Evolutionary conservation across 1,140 invertebrate genomes (phyloP).

Genomic region (Phymastichus coffea): DNA sequence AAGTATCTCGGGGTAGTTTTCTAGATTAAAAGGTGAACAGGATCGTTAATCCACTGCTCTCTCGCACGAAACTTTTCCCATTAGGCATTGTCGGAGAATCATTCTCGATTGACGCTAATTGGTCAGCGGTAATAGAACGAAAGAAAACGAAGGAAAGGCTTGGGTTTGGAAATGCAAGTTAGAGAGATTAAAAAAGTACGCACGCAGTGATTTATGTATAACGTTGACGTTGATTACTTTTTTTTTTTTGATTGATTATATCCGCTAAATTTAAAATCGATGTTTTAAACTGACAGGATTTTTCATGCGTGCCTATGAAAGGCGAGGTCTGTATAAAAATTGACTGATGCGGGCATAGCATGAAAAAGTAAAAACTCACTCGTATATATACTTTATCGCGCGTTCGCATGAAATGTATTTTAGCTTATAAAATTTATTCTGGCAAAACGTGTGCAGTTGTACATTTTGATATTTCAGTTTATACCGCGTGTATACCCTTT

Average conservation of each 20-base stretch:
- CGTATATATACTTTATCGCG: no score
- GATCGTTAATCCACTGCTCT: slow-evolving; percentile 25
- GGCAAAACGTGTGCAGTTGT: no score
- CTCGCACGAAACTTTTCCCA: slow-evolving; percentile 24
- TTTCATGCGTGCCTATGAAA: no score
- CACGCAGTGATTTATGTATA: not conserved
- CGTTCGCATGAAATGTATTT: no score
- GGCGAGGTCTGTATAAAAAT: no score
- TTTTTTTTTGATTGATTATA: not conserved
- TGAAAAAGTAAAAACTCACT: no score
- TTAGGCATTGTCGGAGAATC: slow-evolving; percentile 22
- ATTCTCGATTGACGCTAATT: slow-evolving; percentile 28
- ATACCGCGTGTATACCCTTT: no score
- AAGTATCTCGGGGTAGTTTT: slow-evolving; percentile 25
- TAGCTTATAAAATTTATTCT: no score
- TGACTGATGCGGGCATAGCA: no score
- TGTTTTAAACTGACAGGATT: no score
- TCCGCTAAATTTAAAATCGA: no score
- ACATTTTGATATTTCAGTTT: no score
- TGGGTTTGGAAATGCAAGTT: not conserved
- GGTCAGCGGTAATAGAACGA: slow-evolving; percentile 1
- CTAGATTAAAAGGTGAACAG: slow-evolving; percentile 26
- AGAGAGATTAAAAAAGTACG: slow-evolving; percentile 13
- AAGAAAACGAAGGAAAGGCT: not conserved
- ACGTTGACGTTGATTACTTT: not conserved